Conservation (phyloP, 1,140 invertebrate species). For the Mya arenaria region DNA sequence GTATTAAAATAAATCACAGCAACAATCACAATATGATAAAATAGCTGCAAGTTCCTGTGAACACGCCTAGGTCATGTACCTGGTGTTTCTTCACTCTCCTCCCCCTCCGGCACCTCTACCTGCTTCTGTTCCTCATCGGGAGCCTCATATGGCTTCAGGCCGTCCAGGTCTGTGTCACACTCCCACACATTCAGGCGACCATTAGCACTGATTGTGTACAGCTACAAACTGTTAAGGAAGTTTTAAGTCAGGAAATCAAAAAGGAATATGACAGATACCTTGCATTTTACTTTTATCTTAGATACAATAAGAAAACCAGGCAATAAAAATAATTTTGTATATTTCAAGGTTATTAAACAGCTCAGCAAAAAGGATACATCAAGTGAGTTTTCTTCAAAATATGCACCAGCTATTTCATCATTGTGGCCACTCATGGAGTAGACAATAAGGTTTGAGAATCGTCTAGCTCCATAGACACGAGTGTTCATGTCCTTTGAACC, state of each 20-base stretch:
- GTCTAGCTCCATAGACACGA: conserved; percentile 89
- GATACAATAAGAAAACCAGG: too few species aligned
- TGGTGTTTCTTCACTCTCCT: conserved; percentile 76
- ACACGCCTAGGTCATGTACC: too few species aligned
- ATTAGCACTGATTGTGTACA: conserved; percentile 83
- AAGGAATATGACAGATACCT: too few species aligned
- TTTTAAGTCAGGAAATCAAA: conserved; percentile 51
- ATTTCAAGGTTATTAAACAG: too few species aligned
- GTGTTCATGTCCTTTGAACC: conserved; percentile 94
- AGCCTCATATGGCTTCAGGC: conserved; percentile 81
- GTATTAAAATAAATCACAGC: too few species aligned
- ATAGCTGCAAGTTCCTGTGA: too few species aligned
- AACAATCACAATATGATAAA: too few species aligned
- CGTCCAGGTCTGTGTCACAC: conserved; percentile 87
- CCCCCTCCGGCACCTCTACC: conserved; percentile 48
- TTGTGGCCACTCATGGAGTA: conserved; percentile 90
- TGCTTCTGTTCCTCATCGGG: conserved; percentile 11
- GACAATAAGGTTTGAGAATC: conserved; percentile 85
- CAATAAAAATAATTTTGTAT: too few species aligned
- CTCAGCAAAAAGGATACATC: conserved; percentile 84
- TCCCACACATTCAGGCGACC: conserved; percentile 93
- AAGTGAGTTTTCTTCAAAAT: conserved; percentile 93
- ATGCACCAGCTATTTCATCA: conserved; percentile 90
- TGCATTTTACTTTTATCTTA: too few species aligned
- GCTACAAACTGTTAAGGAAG: too few species aligned